Percentiles rank a stretch among this genome's conserved stretches.
Conservation (phyloP, 2,888 invertebrate genomes). For the Gryllus longicercus region DNA sequence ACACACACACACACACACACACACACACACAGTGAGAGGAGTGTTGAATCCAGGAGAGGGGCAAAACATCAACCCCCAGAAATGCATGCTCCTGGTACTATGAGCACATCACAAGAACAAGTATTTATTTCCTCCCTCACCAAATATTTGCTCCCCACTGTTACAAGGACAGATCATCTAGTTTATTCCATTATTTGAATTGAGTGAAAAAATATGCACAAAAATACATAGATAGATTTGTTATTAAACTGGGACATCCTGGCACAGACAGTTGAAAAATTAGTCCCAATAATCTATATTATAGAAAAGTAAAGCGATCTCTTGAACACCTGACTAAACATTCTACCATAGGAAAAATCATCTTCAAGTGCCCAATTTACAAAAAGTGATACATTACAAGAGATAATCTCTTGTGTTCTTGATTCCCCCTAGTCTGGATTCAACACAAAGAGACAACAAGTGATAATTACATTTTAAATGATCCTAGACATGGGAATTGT, state of each 20-base stretch:
- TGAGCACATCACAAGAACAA: neutral
- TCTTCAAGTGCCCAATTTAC: neutral
- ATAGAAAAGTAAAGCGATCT: neutral
- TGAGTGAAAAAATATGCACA: conserved; percentile 4
- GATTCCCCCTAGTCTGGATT: conserved; percentile 6
- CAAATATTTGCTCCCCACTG: neutral
- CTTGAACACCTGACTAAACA: neutral
- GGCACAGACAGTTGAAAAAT: neutral
- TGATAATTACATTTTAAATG: neutral
- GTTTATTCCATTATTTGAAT: neutral
- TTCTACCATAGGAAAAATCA: neutral
- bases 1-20: neutral
- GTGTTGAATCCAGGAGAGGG: conserved; percentile 17
- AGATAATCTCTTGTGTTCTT: neutral
- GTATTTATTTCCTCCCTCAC: neutral
- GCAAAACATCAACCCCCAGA: neutral
- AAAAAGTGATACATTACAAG: neutral
- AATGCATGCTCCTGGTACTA: neutral
- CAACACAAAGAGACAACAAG: neutral
- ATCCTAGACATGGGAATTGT: conserved; percentile 3
- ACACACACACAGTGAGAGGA: neutral
- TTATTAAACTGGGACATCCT: neutral
- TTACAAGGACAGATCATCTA: neutral
- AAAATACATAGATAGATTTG: conserved; percentile 10
- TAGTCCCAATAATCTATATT: neutral